phyloP scores from a whole-genome alignment of 1,140 invertebrate species.

The Pseudobourletiella spinata region DNA sequence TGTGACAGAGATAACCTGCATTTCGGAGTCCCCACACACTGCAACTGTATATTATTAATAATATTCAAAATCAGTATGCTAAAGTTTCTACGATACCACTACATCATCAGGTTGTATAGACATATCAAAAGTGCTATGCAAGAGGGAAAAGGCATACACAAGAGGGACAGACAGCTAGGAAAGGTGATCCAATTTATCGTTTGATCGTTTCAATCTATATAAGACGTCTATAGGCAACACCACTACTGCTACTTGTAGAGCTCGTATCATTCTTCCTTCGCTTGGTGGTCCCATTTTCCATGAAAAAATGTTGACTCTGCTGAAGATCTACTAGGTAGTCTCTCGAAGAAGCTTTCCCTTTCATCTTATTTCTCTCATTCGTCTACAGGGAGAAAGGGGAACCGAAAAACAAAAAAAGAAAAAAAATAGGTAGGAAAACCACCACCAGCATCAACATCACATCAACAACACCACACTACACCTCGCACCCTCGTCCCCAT shows the following conservation, averaged over 20 bases:
- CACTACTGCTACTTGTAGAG: conserved; percentile 17
- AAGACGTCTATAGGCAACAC: conserved; percentile 14
- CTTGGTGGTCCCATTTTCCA: conserved; percentile 5
- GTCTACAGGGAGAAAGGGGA: conserved; percentile 5
- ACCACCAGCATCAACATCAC: conserved; percentile 1
- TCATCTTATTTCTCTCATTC: conserved; percentile 14
- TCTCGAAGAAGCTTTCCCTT: conserved; percentile 6
- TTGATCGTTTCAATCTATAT: too few relatives aligned
- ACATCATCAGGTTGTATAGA: too few relatives aligned
- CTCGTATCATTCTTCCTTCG: conserved; percentile 9
- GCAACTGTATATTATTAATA: too few relatives aligned
- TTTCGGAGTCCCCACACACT: too few relatives aligned
- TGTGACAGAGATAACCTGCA: too few relatives aligned
- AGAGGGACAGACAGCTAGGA: too few relatives aligned
- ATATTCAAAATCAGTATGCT: too few relatives aligned
- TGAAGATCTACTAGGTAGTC: conserved; percentile 8
- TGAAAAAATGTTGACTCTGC: conserved; percentile 7
- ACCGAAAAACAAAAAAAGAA: conserved; percentile 23
- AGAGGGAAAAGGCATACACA: too few relatives aligned
- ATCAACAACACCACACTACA: background rate
- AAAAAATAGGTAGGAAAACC: conserved; percentile 12
- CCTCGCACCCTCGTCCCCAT: background rate
- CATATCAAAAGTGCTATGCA: too few relatives aligned
- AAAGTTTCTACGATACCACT: too few relatives aligned
- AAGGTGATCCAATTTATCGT: too few relatives aligned